Base-by-base conservation (phyloP, 2,113 vertebrate species). In the Erinaceus europaeus region DNA sequence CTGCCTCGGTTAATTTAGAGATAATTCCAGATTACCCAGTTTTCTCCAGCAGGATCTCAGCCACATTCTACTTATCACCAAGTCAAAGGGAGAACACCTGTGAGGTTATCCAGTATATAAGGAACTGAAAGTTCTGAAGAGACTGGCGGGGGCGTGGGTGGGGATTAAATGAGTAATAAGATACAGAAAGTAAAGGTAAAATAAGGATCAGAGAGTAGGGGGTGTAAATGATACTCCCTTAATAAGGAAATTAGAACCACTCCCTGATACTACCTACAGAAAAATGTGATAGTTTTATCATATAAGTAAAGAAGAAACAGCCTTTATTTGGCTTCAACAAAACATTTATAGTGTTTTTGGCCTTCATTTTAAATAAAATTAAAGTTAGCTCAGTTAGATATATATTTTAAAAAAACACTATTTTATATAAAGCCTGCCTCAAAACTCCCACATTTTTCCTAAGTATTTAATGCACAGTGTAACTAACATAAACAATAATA, bases 201-300 rank as follows among this genome's bases (percentile, higher is more conserved):
- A 53, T 17, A 53, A 53, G 52, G n/a, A n/a, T n/a, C n/a, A n/a
- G n/a, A n/a, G 50, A 52, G 20, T 12, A 52, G 50, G 20, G 50
- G 23, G 53, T 84, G 81, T 23, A 74, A n/a, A 40, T 50, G 32
- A 40, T 84, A 79, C 59, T 84, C 55, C 44, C 44, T 92, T 59
- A 82, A 29, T 69, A 79, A n/a, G 46, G 73, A 91, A 92, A 91
- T 78, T 32, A 85, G 5, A 89, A 65, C 59, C 34, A 90, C 25
- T 12, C 10, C 13, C 34, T 83, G 76, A 67, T 53, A 78, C 40
- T 34, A 86, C 7, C 29, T 76, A n/a, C n/a, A n/a, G 12, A 80
- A 88, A 85, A 85, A 53, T 46, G 38, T 65, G 83, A 3, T 25
- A 50, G 53, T 90, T 89, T 90, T 27, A 73, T 46, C 32, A 85